Conservation (phyloP, 2,888 invertebrate genomes). For the Antheraea assamensis region DNA sequence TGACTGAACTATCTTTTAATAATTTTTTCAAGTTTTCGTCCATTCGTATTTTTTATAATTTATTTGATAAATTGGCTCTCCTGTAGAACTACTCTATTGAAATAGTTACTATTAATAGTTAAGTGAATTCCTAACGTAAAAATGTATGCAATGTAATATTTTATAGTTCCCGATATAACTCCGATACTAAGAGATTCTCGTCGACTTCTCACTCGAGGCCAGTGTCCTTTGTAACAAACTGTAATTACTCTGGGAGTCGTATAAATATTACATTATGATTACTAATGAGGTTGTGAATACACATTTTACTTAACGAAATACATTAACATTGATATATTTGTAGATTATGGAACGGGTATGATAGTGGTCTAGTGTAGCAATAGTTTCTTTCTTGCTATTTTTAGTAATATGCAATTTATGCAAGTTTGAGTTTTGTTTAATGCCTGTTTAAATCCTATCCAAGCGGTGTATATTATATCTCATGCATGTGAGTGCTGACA, state of each 20-base stretch:
- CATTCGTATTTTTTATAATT: background rate
- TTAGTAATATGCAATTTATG: background rate
- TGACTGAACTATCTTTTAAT: too few species aligned
- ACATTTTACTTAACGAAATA: constrained; percentile 12
- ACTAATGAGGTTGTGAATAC: constrained; percentile 7
- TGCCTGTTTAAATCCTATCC: background rate
- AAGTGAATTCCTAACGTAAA: background rate
- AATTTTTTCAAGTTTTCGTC: background rate
- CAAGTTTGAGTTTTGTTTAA: background rate
- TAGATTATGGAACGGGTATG: constrained; percentile 6
- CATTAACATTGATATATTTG: constrained; percentile 6
- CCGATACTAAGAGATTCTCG: background rate
- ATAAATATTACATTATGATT: background rate
- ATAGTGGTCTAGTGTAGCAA: background rate
- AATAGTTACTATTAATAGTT: background rate
- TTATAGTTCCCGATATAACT: background rate
- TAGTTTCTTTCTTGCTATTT: background rate
- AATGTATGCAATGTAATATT: background rate
- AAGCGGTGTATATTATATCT: background rate
- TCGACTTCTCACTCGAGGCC: background rate
- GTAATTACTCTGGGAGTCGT: constrained; percentile 3
- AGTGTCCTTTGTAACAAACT: background rate
- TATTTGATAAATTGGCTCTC: background rate
- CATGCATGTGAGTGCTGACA: background rate
- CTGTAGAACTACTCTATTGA: background rate